Evolutionary conservation across 1,140 invertebrate genomes (phyloP).

Genomic region (Temnothorax nylanderi): DNA sequence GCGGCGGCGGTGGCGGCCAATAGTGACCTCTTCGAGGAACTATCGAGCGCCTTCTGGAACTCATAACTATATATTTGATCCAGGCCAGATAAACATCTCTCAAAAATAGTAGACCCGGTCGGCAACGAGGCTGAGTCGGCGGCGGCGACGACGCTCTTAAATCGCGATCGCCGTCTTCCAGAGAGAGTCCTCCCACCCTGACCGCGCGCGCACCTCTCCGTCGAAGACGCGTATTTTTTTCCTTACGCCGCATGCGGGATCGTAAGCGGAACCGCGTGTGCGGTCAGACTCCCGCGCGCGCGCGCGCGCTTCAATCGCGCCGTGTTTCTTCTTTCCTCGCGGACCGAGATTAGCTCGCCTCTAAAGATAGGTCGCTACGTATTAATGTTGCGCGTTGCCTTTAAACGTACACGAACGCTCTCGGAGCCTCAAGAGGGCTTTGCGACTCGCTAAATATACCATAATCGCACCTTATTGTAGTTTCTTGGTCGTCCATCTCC

Average conservation of each 20-base stretch:
- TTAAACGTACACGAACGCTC: constrained; percentile 64
- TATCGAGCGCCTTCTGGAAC: constrained; percentile 83
- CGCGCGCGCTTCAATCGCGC: constrained; percentile 62
- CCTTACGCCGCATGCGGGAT: background rate
- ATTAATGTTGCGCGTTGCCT: constrained; percentile 70
- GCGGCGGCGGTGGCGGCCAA: constrained; percentile 71
- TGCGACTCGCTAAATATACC: background rate
- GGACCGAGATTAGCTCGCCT: constrained; percentile 69
- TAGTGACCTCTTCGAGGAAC: constrained; percentile 82
- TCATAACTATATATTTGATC: constrained; percentile 84
- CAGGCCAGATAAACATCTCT: constrained; percentile 83
- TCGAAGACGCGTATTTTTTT: constrained; percentile 6
- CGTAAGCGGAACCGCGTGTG: background rate
- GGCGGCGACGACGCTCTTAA: constrained; percentile 11
- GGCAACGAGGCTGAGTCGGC: background rate
- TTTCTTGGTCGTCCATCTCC: background rate
- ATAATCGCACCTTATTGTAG: background rate
- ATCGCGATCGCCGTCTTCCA: constrained; percentile 50
- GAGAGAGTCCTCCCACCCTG: background rate
- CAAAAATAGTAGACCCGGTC: constrained; percentile 80
- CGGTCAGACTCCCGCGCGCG: constrained; percentile 42
- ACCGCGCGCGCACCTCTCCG: background rate
- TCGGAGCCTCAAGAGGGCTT: constrained; percentile 36
- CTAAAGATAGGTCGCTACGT: constrained; percentile 73
- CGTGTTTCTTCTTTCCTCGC: constrained; percentile 69